Base-by-base conservation (phyloP, 2,888 invertebrate species). In the Cryptocheilus praepositus region DNA sequence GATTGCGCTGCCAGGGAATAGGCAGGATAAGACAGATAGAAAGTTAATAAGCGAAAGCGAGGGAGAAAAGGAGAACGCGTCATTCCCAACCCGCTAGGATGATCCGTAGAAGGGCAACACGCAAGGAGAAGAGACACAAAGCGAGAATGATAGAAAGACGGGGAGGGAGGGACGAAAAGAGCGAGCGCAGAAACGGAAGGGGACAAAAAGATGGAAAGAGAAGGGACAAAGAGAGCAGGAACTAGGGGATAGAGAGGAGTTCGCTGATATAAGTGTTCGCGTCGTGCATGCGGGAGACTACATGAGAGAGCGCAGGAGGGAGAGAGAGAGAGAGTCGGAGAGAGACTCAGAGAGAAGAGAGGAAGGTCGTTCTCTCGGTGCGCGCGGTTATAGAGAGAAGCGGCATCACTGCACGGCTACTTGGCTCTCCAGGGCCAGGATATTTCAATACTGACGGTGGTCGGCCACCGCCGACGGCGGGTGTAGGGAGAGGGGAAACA, bases 351-450 rank as follows among this genome's bases (percentile, higher is more conserved):
- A 61, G 58, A 54, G 45, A 56, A 65, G 63, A 58, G 59, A 43
- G 60, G 46, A 55, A 53, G n/a, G 28, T 55, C 49, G 61, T 52
- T 44, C 57, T 49, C 46, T 13, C 43, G 45, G 51, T 56, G 49
- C 25, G 51, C 65, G 67, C 56, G 59, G 72, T 74, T 70, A 68
- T 79, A 74, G 62, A 77, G 79, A 84, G 81, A 83, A 84, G 83
- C 81, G 83, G 85, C 84, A 85, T 84, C 85, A 80, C 73, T 76
- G 84, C 85, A 82, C 82, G 76, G 74, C 74, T 77, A 75, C 80
- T 80, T 74, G 68, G 64, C 79, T 76, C 80, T 81, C 79, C 79
- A 81, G 81, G 76, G 79, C 80, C 82, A 82, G 82, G 83, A 83
- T 85, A 84, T 85, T 85, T 84, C 83, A 81, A 83, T 83, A 83